Evolutionary conservation across 64 coral and sea anemone genomes (phyloP).

Genomic region (Dendronephthya gigantea): DNA sequence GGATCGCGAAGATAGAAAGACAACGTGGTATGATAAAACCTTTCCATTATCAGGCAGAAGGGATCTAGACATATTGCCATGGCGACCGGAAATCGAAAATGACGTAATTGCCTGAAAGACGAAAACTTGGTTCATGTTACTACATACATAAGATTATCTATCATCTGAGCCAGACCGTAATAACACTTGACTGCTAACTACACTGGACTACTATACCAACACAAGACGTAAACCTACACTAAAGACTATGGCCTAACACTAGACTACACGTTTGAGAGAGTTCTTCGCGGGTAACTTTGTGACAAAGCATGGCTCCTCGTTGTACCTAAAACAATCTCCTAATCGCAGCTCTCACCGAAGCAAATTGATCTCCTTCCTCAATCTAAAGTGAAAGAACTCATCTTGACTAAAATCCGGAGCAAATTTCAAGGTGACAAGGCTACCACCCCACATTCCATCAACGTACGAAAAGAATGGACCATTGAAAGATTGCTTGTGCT

Average conservation of each 20-base stretch:
- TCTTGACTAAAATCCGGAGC: background rate
- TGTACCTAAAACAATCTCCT: background rate
- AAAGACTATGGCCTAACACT: too few relatives aligned
- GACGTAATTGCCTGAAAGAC: background rate
- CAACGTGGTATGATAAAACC: background rate
- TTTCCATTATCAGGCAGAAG: background rate
- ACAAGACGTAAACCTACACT: too few relatives aligned
- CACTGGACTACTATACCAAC: too few relatives aligned
- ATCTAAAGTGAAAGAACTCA: background rate
- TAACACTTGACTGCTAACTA: too few relatives aligned
- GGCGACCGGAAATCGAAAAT: background rate
- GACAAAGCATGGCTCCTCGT: too few relatives aligned
- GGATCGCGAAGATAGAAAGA: background rate
- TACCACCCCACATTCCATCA: background rate
- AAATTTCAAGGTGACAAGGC: background rate
- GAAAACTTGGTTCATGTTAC: background rate
- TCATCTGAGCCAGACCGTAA: too few relatives aligned
- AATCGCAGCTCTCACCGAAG: background rate
- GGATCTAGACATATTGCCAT: constrained; percentile 4
- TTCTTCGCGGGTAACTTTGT: too few relatives aligned
- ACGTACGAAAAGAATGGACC: background rate
- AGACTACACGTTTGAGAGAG: too few relatives aligned
- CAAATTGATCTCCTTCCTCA: background rate
- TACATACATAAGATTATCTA: too few relatives aligned
- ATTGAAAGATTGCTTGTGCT: background rate